phyloP scores from a whole-genome alignment of 2,888 invertebrate species.

The Archips xylosteana region DNA sequence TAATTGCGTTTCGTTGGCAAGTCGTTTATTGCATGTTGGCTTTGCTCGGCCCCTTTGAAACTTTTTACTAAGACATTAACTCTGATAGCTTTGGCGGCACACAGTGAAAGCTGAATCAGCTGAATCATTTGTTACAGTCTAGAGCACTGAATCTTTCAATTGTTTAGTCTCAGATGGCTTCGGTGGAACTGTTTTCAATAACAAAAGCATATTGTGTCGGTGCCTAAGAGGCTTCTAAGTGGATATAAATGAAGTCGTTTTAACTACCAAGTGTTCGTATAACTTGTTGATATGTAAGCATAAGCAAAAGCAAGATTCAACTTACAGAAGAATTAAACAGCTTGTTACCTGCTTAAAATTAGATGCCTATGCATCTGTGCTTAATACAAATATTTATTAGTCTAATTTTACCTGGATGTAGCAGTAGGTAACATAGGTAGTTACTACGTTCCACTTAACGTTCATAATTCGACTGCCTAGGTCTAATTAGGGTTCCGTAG shows the following conservation, averaged over 20 bases:
- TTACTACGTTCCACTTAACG: no score
- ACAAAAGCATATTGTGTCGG: slow-evolving; percentile 24
- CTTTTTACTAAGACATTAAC: slow-evolving; percentile 58
- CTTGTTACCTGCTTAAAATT: no score
- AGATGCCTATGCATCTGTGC: no score
- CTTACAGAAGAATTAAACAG: neutral
- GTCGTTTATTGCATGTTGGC: slow-evolving; percentile 67
- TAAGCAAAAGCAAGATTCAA: neutral
- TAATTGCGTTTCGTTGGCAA: slow-evolving; percentile 83
- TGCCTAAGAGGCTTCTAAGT: slow-evolving; percentile 8
- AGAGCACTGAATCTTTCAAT: slow-evolving; percentile 21
- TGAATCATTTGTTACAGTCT: slow-evolving; percentile 46
- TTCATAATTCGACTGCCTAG: no score
- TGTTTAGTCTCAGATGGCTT: slow-evolving; percentile 32
- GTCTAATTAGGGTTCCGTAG: no score
- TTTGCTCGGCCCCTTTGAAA: slow-evolving; percentile 70
- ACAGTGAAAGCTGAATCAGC: slow-evolving; percentile 63
- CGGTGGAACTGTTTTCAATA: slow-evolving; percentile 21
- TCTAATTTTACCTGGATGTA: no score
- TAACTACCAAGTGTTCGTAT: slow-evolving; percentile 2
- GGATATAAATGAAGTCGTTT: slow-evolving; percentile 9
- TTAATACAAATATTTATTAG: no score
- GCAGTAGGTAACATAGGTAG: no score
- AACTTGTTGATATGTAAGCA: slow-evolving; percentile 13
- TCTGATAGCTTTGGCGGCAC: slow-evolving; percentile 49